Evolutionary conservation across 2,797 vertebrate genomes (phyloP).

Genomic region (Sebastes taczanowskii): DNA sequence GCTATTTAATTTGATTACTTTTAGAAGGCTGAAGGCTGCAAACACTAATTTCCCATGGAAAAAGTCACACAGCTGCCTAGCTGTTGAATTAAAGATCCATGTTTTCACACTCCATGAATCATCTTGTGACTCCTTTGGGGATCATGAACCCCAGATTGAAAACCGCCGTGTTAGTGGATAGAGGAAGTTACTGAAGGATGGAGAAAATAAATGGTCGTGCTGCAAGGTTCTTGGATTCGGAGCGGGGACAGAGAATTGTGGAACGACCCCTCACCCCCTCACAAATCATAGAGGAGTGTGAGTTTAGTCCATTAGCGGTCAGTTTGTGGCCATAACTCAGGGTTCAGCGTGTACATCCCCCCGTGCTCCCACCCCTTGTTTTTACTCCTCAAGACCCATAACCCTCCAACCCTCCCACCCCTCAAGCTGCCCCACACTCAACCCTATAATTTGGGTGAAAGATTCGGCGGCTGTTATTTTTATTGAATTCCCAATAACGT

Average conservation of each 20-base stretch:
- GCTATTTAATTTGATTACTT: slow-evolving; percentile 42
- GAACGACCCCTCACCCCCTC: slow-evolving; percentile 57
- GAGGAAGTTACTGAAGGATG: slow-evolving; percentile 37
- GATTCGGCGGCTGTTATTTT: slow-evolving; percentile 75
- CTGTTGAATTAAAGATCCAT: slow-evolving; percentile 41
- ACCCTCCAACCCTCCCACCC: background rate
- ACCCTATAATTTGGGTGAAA: slow-evolving; percentile 77
- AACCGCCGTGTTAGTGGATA: slow-evolving; percentile 8
- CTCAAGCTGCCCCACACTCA: slow-evolving; percentile 48
- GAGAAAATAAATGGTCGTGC: slow-evolving; percentile 37
- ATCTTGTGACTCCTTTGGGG: slow-evolving; percentile 32
- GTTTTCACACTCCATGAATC: slow-evolving; percentile 66
- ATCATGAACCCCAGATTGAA: slow-evolving; percentile 30
- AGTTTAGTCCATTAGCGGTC: slow-evolving; percentile 71
- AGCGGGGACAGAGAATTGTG: slow-evolving; percentile 28
- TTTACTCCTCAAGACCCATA: slow-evolving; percentile 47
- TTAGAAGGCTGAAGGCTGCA: slow-evolving; percentile 14
- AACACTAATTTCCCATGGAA: slow-evolving; percentile 43
- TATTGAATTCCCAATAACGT: slow-evolving; percentile 77
- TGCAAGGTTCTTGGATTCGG: slow-evolving; percentile 44
- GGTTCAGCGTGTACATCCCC: slow-evolving; percentile 18
- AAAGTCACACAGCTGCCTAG: slow-evolving; percentile 39
- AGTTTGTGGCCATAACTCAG: slow-evolving; percentile 57
- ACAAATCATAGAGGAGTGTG: slow-evolving; percentile 70
- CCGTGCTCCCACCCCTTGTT: slow-evolving; percentile 29